Evolutionary conservation across 2,113 vertebrate genomes (phyloP), one percentile per base, ranked within the genome.

Genomic region (Pogonocichla stellata): DNA sequence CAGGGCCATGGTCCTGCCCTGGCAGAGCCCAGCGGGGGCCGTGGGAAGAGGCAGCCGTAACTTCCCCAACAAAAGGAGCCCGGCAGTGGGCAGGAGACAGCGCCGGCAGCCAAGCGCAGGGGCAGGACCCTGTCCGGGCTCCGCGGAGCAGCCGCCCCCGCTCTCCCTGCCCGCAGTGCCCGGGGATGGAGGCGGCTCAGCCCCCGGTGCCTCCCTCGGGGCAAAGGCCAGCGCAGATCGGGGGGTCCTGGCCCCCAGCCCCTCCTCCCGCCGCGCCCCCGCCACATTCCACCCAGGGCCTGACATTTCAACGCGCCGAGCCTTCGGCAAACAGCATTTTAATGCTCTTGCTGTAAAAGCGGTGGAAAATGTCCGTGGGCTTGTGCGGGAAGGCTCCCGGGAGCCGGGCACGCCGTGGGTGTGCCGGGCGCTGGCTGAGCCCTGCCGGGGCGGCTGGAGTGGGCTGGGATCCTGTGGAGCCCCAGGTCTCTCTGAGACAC

Each of bases 41-140:
- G 89, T 96, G 90, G 95, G 97, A 97, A 95, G 95, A 92, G 91
- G 96, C 93, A 94, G 97, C 97, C 0, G 0, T 80, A 93, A 94
- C 89, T 94, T 95, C 98, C 96, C 96, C 86, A 79, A 96, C 95
- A 97, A 96, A 98, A 97, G 96, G 66, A 90, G 74, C 95, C 95
- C 56, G 75, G 83, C 96, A 94, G 95, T 3, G 38, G 77, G 84
- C 80, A 34, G 86, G 82, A 96, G 95, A 92, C 75, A 23, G 94
- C 2, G 82, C 95, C 47, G 42, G 42, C 50, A 86, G 83, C 93
- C 86, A 69, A 95, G 96, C 2, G 43, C 40, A 22, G 20, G 89
- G 81, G 62, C 94, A 92, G 40, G 78, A 89, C 58, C 62, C 80
- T 0, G 2, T 4, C 50, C 56, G 0, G 80, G 77, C 60, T 86